phyloP scores from a whole-genome alignment of 2,113 vertebrate genomes.

The Ifrita kowaldi region DNA sequence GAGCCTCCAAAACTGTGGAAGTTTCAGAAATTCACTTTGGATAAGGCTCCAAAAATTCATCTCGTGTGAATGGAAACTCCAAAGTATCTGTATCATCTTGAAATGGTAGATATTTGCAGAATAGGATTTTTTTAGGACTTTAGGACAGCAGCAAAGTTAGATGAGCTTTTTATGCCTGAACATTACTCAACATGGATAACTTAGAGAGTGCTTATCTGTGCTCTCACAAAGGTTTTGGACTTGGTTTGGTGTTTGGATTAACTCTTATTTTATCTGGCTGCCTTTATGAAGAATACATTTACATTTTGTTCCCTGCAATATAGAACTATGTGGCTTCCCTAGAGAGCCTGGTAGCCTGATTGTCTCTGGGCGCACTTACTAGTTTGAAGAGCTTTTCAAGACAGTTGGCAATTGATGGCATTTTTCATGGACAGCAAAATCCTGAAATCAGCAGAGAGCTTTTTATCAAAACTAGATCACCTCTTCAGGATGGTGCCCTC shows the following conservation, averaged over 20 bases:
- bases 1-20: background rate
- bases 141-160: background rate
- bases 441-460: background rate
- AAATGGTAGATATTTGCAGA: background rate
- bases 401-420: background rate
- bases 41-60: background rate
- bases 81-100: background rate
- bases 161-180: background rate
- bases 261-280: conserved; percentile 28
- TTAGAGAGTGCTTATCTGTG: background rate
- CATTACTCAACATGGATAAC: background rate
- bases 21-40: background rate
- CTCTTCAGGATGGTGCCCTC: background rate
- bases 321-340: background rate
- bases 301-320: background rate
- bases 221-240: conserved; percentile 2
- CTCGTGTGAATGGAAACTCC: background rate
- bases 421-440: background rate
- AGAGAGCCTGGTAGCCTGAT: background rate
- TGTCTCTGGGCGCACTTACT: background rate
- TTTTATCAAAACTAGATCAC: background rate
- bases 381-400: background rate
- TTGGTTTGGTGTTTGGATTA: background rate
- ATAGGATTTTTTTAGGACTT: background rate
- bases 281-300: background rate